phyloP scores from a whole-genome alignment of 1,140 invertebrate genomes.

The Saxidomus purpurata region DNA sequence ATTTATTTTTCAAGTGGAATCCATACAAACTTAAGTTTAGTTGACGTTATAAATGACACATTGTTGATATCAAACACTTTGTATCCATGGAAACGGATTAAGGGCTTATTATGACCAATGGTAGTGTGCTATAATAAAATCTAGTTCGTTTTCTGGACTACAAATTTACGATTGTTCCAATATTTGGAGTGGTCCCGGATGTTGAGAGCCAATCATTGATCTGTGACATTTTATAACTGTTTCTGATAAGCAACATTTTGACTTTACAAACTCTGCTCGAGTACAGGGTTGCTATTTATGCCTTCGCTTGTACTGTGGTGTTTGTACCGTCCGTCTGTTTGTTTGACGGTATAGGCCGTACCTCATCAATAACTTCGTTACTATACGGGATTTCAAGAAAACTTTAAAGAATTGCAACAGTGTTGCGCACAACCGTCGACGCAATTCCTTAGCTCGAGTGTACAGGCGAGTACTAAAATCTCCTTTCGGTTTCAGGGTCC shows the following conservation, averaged over 20 bases:
- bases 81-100: constrained; percentile 43
- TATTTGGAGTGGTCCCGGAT: neutral
- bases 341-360: too few relatives aligned
- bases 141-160: neutral
- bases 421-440: too few relatives aligned
- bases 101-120: constrained; percentile 15
- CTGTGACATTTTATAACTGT: neutral
- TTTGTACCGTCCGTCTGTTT: too few relatives aligned
- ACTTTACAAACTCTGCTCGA: too few relatives aligned
- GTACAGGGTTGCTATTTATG: too few relatives aligned
- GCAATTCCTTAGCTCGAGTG: too few relatives aligned
- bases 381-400: too few relatives aligned
- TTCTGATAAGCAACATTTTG: neutral
- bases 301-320: too few relatives aligned
- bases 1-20: constrained; percentile 48
- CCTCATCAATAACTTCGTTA: too few relatives aligned
- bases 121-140: neutral
- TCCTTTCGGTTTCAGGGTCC: too few relatives aligned
- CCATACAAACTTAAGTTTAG: constrained; percentile 31
- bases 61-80: constrained; percentile 32
- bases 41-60: constrained; percentile 41
- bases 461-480: too few relatives aligned
- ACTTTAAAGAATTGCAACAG: too few relatives aligned
- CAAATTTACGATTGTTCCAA: neutral
- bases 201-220: neutral